Base-by-base conservation (phyloP, 2,113 vertebrate genomes). In the Meleagris gallopavo region DNA sequence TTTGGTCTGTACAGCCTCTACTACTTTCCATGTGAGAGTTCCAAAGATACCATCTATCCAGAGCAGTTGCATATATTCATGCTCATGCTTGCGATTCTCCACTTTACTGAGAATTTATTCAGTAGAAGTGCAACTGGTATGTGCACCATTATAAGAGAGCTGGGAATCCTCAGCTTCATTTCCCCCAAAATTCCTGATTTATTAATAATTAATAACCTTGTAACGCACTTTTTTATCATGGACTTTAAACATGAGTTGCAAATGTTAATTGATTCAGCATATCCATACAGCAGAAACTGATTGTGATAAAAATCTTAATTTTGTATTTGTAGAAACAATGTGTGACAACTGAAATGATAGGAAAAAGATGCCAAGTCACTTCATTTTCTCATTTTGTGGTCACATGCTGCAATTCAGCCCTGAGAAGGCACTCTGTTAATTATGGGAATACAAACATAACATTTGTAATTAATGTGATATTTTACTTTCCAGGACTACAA, bases 41-140 rank as follows among this genome's bases (percentile, higher is more conserved):
- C 5, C 8, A n/a, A 41, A 57, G 3, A 2, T 41, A 3, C 32
- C 46, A 38, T 2, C 0, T 46, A 3, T 1, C 6, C 70, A 73
- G 29, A 52, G 14, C 1, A 46, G 15, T 30, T 29, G 15, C 29
- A 14, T 27, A 27, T 67, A 61, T 58, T 60, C 16, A 40, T 32
- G 57, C 7, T 41, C 20, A 17, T 62, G 9, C 27, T 75, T 2
- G 0, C 69, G 40, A 55, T 18, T 65, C 30, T 88, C 3, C 11
- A 69, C 9, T 57, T 69, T 85, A 43, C 7, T 30, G 32, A 87
- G 52, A 54, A 14, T 58, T 82, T 43, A 38, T 72, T 69, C 4
- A 6, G 1, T 34, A 54, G 32, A 75, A 93, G 69, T 24, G 1
- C 1, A 64, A 80, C 17, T 76, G 3, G 3, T 72, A 15, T 20